Percentiles rank a stretch among this genome's conserved stretches.
phyloP scores from a whole-genome alignment of 2,888 invertebrate species.

The Pollenia angustigena region DNA sequence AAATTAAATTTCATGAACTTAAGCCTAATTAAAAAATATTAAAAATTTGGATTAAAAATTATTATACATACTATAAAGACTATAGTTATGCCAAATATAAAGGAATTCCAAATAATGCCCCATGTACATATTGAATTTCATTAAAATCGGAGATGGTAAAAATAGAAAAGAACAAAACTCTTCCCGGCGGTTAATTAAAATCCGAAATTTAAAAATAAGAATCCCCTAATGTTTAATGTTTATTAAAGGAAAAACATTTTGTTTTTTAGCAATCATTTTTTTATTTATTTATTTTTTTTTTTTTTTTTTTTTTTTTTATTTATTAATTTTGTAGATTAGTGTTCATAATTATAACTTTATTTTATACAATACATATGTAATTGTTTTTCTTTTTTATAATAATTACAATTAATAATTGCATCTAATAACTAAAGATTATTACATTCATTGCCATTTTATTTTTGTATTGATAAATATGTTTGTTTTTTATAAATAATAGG shows the following conservation, averaged over 20 bases:
- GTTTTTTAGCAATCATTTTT: constrained; percentile 27
- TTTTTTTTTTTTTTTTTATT: background rate
- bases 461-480: constrained; percentile 43
- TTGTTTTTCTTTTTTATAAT: constrained; percentile 22
- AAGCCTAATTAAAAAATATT: too few species aligned
- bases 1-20: too few species aligned
- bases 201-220: too few species aligned
- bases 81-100: too few species aligned
- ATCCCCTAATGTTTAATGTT: too few species aligned
- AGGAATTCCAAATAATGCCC: too few species aligned
- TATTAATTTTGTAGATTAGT: constrained; percentile 43
- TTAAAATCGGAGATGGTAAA: too few species aligned
- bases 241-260: background rate
- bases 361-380: constrained; percentile 62
- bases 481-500: constrained; percentile 8
- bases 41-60: too few species aligned
- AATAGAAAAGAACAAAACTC: too few species aligned
- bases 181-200: too few species aligned
- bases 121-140: too few species aligned
- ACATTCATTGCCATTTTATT: constrained; percentile 36
- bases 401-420: constrained; percentile 47
- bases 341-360: constrained; percentile 50
- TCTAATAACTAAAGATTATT: constrained; percentile 67
- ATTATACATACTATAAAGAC: too few species aligned
- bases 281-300: background rate